Evolutionary conservation across 2,888 invertebrate species (phyloP), one percentile per base, ranked within the genome.

Genomic region (Geotrupes spiniger): DNA sequence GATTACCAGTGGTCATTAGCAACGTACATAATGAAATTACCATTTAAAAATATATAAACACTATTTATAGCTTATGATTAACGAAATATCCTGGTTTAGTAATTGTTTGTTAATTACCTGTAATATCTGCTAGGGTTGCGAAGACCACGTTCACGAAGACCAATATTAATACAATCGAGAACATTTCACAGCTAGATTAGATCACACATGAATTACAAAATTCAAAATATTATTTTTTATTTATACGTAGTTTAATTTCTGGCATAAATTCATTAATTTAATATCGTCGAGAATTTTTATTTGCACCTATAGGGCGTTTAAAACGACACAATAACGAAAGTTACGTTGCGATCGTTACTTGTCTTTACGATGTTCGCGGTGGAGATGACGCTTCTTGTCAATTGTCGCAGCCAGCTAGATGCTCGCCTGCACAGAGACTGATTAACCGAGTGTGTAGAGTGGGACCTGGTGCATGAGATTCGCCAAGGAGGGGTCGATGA

Each of bases 401-500:
- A 33, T 26, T 43, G 36, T 41, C 26, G 21, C 41, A 28, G 40
- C 36, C 28, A 16, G 25, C 38, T 47, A 17, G 15, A n/a, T 17
- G 38, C 49, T 37, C 37, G 40, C 42, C 42, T 36, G 33, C 47
- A 37, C 42, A 29, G 42, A 46, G 46, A 54, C 54, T 54, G 52
- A 49, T 52, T 50, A 53, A 50, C 36, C 11, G 43, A 37, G 31
- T 36, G 37, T 14, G 26, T 26, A 26, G n/a, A 39, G 38, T 40
- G 17, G 28, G 45, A 51, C 54, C 56, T 40, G 53, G 56, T 57
- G 54, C 54, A 56, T 44, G 47, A 51, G 54, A 53, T 57, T 57
- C 39, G 54, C 54, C 38, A 53, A 58, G 56, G 56, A 49, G 54
- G 60, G 60, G 60, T 60, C 60, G 60, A 59, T 58, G 60, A 54